These are phyloP conservation scores for Macrostomum lignano DNA, from an alignment of 1,140 invertebrate species.

Conservation along the genomic window DNA sequence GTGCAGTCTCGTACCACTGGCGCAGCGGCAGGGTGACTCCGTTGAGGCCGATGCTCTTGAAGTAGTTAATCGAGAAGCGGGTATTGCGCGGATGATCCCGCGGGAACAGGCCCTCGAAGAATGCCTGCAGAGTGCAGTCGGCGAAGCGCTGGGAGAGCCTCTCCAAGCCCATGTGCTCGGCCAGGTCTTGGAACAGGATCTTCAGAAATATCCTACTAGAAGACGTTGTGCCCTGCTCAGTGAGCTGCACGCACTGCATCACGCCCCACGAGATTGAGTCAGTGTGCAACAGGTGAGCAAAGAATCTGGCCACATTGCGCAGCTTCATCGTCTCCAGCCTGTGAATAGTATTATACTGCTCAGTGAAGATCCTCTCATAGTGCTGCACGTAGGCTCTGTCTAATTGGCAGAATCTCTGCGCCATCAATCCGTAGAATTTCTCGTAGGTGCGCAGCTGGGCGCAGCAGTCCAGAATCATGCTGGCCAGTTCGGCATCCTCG, in stretches of 20 bases:
- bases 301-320: conserved; percentile 89
- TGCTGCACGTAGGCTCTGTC: conserved; percentile 54
- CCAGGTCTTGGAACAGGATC: conserved; percentile 75
- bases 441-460: conserved; percentile 92
- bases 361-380: conserved; percentile 76
- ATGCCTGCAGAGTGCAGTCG: conserved; percentile 52
- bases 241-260: conserved; percentile 59
- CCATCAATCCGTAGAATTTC: conserved; percentile 80
- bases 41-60: conserved; percentile 84
- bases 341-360: conserved; percentile 60
- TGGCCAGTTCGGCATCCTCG: conserved; percentile 50
- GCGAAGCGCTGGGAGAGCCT: conserved; percentile 64
- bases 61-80: conserved; percentile 93
- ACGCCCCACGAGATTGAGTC: conserved; percentile 75
- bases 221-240: conserved; percentile 83
- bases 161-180: conserved; percentile 70
- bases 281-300: conserved; percentile 74
- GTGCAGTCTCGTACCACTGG: too few relatives aligned
- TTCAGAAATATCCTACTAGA: conserved; percentile 91
- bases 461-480: conserved; percentile 96
- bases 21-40: too few relatives aligned
- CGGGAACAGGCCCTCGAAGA: conserved; percentile 72
- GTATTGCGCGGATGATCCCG: conserved; percentile 80
- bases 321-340: conserved; percentile 79
- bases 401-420: conserved; percentile 63